Evolutionary conservation across 2,888 invertebrate genomes (phyloP).

Genomic region (Drosophila paucipuncta): DNA sequence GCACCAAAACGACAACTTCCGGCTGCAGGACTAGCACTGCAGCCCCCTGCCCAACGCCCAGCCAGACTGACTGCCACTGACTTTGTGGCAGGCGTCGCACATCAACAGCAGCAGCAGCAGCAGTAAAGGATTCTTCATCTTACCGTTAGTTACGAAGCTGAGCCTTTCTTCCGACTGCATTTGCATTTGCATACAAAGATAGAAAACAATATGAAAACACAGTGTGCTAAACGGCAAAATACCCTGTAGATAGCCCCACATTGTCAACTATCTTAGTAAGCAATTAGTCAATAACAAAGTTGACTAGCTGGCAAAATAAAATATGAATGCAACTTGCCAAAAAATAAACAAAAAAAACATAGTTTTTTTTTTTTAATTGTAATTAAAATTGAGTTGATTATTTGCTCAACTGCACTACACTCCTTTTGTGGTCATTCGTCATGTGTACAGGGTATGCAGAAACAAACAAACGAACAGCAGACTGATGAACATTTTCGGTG

Average conservation of each 20-base stretch:
- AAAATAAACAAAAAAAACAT: background rate
- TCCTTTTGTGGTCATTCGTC: background rate
- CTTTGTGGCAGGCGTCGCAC: constrained; percentile 41
- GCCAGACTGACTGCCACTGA: constrained; percentile 26
- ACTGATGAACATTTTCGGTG: constrained; percentile 27
- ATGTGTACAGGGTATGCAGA: constrained; percentile 2
- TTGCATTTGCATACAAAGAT: constrained; percentile 55
- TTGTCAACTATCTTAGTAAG: background rate
- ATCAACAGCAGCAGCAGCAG: constrained; percentile 15
- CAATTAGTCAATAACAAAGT: background rate
- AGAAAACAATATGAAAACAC: constrained; percentile 17
- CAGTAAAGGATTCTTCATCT: constrained; percentile 63
- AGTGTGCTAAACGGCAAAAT: background rate
- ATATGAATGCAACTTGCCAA: background rate
- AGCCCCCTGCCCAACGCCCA: background rate
- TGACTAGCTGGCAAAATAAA: background rate
- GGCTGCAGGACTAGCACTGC: constrained; percentile 37
- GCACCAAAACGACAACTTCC: constrained; percentile 77
- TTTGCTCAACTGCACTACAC: background rate
- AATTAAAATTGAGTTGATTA: background rate
- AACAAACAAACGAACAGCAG: constrained; percentile 11
- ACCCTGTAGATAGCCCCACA: background rate
- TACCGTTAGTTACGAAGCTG: constrained; percentile 59
- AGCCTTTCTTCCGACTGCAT: constrained; percentile 30
- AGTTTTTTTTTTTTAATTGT: background rate